Evolutionary conservation across 1,140 invertebrate genomes (phyloP), one percentile per base, ranked within the genome.

Genomic region (Sycophila sp.): DNA sequence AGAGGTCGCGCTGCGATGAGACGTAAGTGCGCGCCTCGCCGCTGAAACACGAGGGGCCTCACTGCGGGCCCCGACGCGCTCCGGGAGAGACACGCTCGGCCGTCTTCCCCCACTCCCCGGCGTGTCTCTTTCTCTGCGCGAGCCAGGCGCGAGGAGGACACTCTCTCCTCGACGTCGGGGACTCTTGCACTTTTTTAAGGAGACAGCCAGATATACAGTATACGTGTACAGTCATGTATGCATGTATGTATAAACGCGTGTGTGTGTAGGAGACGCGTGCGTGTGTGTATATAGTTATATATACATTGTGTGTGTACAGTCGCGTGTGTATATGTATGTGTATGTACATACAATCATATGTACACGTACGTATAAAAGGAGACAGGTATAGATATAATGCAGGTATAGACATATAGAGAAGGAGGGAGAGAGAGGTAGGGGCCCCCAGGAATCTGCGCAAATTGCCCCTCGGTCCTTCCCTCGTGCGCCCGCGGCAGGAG

Each of bases 391-490:
- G 42, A 47, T 7, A 15, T 42, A 17, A 15, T 42, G 7, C n/a
- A 24, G 58, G n/a, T n/a, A n/a, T n/a, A n/a, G n/a, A n/a, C n/a
- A n/a, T n/a, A n/a, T n/a, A 73, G 58, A 45, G 26, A 45, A n/a
- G 42, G 17, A 45, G 26, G 30, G 30, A 17, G 30, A 26, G 28
- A 72, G 64, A 47, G 24, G 26, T 17, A 47, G 11, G 19, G 15
- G 2, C 11, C 26, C 19, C 58, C 55, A 76, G 76, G 72, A 78
- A 78, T 78, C 76, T 75, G 75, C 69, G 79, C 81, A 81, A 83
- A 83, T 85, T 81, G 78, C 63, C 78, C 70, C 73, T 74, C 77
- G 77, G 80, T 83, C 77, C 32, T 62, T 47, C n/a, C 22, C n/a
- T n/a, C n/a, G n/a, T n/a, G n/a, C n/a, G n/a, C n/a, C n/a, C n/a